Conservation (phyloP, 2,888 invertebrate species). For the Lochmaea crataegi region DNA sequence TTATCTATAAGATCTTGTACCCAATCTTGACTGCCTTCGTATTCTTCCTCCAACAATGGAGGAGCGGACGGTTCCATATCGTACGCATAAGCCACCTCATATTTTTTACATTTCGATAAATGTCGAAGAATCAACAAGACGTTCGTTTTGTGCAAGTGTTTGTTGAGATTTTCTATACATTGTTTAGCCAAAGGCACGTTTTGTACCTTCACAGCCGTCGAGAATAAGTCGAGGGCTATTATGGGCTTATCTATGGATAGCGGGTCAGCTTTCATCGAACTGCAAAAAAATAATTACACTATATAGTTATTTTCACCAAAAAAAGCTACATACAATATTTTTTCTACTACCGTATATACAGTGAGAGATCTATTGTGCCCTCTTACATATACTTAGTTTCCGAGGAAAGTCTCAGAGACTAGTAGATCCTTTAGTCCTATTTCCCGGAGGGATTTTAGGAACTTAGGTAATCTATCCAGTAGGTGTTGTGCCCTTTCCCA, state of each 20-base stretch:
- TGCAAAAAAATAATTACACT: slow-evolving; percentile 46
- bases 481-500: too few species aligned
- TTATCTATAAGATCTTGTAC: slow-evolving; percentile 68
- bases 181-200: slow-evolving; percentile 76
- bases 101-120: slow-evolving; percentile 61
- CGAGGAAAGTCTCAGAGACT: too few species aligned
- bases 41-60: slow-evolving; percentile 59
- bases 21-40: slow-evolving; percentile 55
- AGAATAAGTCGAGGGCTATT: slow-evolving; percentile 77
- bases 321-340: too few species aligned
- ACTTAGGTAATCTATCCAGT: too few species aligned
- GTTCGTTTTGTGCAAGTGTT: slow-evolving; percentile 72
- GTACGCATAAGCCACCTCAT: slow-evolving; percentile 51
- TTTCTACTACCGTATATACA: too few species aligned
- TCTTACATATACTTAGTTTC: too few species aligned
- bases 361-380: too few species aligned
- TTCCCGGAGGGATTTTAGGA: too few species aligned
- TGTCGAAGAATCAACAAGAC: slow-evolving; percentile 75
- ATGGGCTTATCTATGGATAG: slow-evolving; percentile 58
- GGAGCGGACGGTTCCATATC: slow-evolving; percentile 62
- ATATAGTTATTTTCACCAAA: too few species aligned
- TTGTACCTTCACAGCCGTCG: slow-evolving; percentile 80
- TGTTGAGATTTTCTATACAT: slow-evolving; percentile 75
- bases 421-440: too few species aligned
- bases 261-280: slow-evolving; percentile 60